Conservation (phyloP, 1,140 invertebrate genomes). For the Scaptomyza pallida region DNA sequence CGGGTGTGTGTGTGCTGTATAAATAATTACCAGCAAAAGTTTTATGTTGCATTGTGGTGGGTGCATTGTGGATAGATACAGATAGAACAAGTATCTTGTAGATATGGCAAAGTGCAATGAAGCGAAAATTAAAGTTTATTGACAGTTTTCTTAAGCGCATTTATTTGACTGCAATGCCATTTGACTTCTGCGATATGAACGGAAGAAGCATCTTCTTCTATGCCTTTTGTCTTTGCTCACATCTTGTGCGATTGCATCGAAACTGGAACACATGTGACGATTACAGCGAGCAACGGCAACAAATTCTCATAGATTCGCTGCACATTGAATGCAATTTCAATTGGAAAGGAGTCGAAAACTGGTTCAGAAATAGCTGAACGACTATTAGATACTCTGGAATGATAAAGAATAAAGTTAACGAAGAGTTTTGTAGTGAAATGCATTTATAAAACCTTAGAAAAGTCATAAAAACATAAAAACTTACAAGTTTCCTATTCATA, state of each 20-base stretch:
- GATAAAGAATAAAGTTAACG: no score
- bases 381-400: not conserved
- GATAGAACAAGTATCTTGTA: conserved; percentile 34
- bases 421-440: no score
- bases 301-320: conserved; percentile 2
- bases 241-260: conserved; percentile 42
- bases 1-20: conserved; percentile 60
- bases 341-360: not conserved
- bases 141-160: conserved; percentile 77
- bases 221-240: conserved; percentile 50
- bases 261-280: conserved; percentile 52
- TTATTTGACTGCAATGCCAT: conserved; percentile 54
- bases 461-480: no score
- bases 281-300: conserved; percentile 31
- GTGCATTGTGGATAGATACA: conserved; percentile 37
- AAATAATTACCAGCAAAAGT: conserved; percentile 79
- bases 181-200: conserved; percentile 58
- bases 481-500: no score
- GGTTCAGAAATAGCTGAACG: not conserved
- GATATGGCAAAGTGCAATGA: conserved; percentile 69
- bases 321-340: conserved; percentile 16
- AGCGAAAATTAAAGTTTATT: conserved; percentile 72
- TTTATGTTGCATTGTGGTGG: conserved; percentile 65
- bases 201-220: conserved; percentile 42
- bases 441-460: not conserved